Conservation (phyloP, 2,797 vertebrate genomes). For the Phataginus tetradactyla region DNA sequence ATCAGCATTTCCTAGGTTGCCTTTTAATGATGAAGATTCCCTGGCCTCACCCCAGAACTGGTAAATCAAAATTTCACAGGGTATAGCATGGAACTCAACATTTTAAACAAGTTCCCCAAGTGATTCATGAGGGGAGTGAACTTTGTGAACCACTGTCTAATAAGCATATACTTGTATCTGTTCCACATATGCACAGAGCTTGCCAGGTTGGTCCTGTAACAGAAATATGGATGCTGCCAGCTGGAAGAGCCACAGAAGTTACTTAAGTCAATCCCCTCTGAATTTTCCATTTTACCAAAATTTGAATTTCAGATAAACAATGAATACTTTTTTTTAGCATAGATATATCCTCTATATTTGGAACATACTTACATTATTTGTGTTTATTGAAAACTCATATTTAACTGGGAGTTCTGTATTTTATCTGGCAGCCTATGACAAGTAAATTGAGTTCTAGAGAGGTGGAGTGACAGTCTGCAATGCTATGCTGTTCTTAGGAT, state of each 20-base stretch:
- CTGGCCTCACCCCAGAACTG: not conserved
- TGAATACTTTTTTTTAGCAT: not conserved
- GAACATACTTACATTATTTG: not conserved
- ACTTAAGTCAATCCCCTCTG: not conserved
- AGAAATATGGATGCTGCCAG: not conserved
- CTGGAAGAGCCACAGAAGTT: not conserved
- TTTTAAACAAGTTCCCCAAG: not conserved
- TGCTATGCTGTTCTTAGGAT: not conserved
- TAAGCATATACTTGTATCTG: not conserved
- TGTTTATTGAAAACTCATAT: not conserved
- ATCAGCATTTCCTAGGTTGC: not conserved
- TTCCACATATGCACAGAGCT: not conserved
- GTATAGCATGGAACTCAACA: not conserved
- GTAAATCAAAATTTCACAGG: conserved; percentile 1
- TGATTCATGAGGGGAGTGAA: not conserved
- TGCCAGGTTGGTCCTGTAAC: not conserved
- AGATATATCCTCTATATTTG: not conserved
- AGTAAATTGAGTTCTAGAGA: not conserved
- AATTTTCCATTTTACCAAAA: not conserved
- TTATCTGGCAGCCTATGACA: not conserved
- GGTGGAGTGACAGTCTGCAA: not conserved
- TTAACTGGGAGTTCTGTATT: not conserved
- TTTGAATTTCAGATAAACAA: conserved; percentile 3
- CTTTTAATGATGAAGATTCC: not conserved
- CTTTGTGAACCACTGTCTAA: not conserved